phyloP scores from a whole-genome alignment of 2,888 invertebrate species.

The Campaea margaritaria region DNA sequence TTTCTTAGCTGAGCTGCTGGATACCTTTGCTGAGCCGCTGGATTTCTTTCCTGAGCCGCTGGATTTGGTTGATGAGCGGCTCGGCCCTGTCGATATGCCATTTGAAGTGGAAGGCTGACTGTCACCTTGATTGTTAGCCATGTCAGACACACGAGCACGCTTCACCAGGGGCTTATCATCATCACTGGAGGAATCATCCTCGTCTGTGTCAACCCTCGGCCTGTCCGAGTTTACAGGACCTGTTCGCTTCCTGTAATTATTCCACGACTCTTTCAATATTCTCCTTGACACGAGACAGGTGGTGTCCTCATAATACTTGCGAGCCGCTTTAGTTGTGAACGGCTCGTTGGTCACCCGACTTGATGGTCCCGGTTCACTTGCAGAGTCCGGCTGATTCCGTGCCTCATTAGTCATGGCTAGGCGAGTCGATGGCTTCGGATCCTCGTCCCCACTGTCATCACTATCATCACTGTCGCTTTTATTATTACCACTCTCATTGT shows the following conservation, averaged over 20 bases:
- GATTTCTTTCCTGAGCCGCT: neutral
- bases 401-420: too few species aligned
- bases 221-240: too few species aligned
- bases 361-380: neutral
- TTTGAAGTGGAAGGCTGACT: neutral
- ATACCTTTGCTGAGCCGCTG: neutral
- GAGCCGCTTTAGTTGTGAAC: constrained; percentile 3
- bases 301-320: constrained; percentile 4
- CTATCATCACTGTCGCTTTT: too few species aligned
- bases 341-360: neutral
- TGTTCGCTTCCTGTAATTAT: constrained; percentile 10
- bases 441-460: too few species aligned
- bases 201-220: neutral
- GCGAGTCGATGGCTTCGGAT: too few species aligned
- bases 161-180: constrained; percentile 2
- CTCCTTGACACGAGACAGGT: neutral
- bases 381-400: neutral
- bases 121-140: neutral
- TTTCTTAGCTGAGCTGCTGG: neutral
- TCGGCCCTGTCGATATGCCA: neutral
- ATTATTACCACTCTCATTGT: too few species aligned
- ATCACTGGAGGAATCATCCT: neutral
- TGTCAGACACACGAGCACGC: neutral
- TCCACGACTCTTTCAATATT: neutral
- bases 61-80: neutral